These are phyloP conservation scores for Uloborus plumipes DNA, from an alignment of 2,888 invertebrate species.

Conservation along the genomic window DNA sequence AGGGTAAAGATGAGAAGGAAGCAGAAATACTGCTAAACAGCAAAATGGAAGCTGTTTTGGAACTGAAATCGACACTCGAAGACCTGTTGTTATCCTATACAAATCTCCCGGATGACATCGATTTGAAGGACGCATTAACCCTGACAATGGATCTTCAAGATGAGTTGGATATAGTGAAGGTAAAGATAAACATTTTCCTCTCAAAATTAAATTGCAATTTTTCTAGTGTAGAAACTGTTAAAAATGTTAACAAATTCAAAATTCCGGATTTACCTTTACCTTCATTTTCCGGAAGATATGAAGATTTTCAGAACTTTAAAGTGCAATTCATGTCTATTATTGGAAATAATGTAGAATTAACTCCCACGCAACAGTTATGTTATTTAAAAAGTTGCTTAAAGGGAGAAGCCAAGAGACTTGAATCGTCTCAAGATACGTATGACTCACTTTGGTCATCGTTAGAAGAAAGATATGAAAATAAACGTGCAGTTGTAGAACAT, in stretches of 20 bases:
- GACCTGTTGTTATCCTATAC: too few species aligned
- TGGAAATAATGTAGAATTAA: neutral
- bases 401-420: neutral
- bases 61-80: too few species aligned
- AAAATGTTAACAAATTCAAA: neutral
- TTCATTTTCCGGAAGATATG: neutral
- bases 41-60: too few species aligned
- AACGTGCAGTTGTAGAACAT: too few species aligned
- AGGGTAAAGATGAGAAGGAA: too few species aligned
- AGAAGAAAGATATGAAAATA: too few species aligned
- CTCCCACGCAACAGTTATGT: neutral
- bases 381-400: too few species aligned
- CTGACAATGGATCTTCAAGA: too few species aligned
- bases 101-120: too few species aligned
- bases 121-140: too few species aligned
- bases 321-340: neutral
- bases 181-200: neutral
- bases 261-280: neutral
- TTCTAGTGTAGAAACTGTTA: neutral
- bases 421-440: conserved; percentile 2
- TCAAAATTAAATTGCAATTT: neutral
- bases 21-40: too few species aligned
- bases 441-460: neutral
- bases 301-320: conserved; percentile 5
- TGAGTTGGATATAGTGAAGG: neutral